Evolutionary conservation across 2,113 vertebrate species (phyloP).

Genomic region (Corythornis vintsioides): DNA sequence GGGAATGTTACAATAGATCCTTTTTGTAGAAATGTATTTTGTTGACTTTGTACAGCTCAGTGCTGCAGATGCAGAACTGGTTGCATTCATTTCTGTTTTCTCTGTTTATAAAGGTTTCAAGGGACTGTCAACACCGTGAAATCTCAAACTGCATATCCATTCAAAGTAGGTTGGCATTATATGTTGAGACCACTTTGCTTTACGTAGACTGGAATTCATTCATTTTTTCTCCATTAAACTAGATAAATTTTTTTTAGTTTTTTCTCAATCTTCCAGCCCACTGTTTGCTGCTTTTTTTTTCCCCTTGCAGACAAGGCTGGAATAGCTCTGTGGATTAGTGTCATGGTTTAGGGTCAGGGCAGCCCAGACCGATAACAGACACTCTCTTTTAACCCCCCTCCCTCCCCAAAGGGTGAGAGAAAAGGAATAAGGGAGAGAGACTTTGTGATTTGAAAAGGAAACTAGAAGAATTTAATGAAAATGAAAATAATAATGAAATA

Average conservation of each 20-base stretch:
- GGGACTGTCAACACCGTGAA: not conserved
- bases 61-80: not conserved
- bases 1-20: not conserved
- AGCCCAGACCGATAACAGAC: no score
- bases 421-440: no score
- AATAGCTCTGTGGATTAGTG: not conserved
- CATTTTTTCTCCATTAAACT: not conserved
- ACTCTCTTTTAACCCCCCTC: no score
- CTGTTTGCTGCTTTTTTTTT: not conserved
- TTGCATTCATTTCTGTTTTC: not conserved
- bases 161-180: not conserved
- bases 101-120: not conserved
- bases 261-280: not conserved
- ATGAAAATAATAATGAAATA: no score
- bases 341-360: no score
- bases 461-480: no score
- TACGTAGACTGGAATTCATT: not conserved
- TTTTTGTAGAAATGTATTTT: not conserved
- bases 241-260: not conserved
- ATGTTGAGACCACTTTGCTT: not conserved
- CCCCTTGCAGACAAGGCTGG: not conserved
- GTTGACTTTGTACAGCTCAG: not conserved
- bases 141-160: not conserved
- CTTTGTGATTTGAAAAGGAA: no score
- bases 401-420: no score